Evolutionary conservation across 2,113 vertebrate species (phyloP).

Genomic region (Odocoileus hemionus): DNA sequence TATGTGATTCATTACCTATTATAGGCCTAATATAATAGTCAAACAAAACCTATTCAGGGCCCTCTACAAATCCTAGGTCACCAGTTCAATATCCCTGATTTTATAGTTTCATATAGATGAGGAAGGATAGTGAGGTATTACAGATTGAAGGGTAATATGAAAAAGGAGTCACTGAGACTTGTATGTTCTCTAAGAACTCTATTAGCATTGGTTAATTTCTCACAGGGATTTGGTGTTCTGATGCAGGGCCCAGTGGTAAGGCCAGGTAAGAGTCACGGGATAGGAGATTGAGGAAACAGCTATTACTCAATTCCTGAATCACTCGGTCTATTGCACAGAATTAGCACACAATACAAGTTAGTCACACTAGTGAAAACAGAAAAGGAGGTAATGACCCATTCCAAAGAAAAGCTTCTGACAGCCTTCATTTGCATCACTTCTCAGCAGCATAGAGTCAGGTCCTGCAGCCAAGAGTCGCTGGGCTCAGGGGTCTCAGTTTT

Average conservation of each 20-base stretch:
- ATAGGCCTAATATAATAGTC: neutral
- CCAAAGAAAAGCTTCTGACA: neutral
- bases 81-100: neutral
- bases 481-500: neutral
- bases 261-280: neutral
- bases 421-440: neutral
- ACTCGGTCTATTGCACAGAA: neutral
- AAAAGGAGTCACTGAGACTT: neutral
- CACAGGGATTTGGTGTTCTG: neutral
- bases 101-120: slow-evolving; percentile 29
- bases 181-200: neutral
- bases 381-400: neutral
- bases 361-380: neutral
- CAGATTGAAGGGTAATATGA: neutral
- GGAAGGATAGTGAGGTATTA: neutral
- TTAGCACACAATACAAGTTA: neutral
- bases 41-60: neutral
- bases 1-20: neutral
- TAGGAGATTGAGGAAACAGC: neutral
- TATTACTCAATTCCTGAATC: neutral
- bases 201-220: slow-evolving; percentile 20
- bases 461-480: neutral
- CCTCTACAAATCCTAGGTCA: neutral
- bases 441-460: neutral
- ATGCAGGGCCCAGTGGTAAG: neutral